Base-by-base conservation (phyloP, 2,888 invertebrate species). In the Thalpophila matura region DNA sequence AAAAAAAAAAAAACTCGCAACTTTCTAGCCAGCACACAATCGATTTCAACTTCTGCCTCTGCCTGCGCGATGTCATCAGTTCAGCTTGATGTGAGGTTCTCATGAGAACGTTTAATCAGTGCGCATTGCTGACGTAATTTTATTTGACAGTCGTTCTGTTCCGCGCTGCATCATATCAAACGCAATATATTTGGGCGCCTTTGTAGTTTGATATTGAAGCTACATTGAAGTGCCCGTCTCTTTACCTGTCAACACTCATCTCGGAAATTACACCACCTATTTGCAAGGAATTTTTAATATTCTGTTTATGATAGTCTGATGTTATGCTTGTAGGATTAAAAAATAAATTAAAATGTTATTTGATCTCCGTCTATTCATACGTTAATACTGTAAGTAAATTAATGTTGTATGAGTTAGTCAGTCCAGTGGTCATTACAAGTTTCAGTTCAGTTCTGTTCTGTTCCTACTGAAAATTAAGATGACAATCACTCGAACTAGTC, bases 41-140 rank as follows among this genome's bases (percentile, higher is more conserved):
- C 0, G 9, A 49, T 5, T 29, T 5, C 4, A n/a, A 29, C 68
- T 78, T 66, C 78, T 79, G 78, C 6, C 0, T 12, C 1, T 3
- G 1, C 12, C 35, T 60, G 38, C n/a, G 10, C 0, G 0, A 1
- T 63, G 51, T 16, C 22, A 7, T 38, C 49, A 29, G 27, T 50
- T 27, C 16, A 37, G 9, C 43, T 7, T 35, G 45, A 61, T 46
- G 38, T 49, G 46, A 70, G 20, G 50, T 69, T 82, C 75, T 81
- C 83, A 74, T 74, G 82, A 81, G 83, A 84, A 85, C 73, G 35
- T 74, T 79, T 81, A 81, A 84, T 85, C 80, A 77, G 45, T 49
- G 69, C 74, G 67, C 76, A 66, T 63, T 68, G 73, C 77, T 83
- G 85, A 86, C 80, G 81, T 86, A 79, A 89, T 89, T 81, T 74